These are phyloP conservation scores for Sus cebifrons DNA, from an alignment of 2,797 vertebrate species.

Conservation along the genomic window DNA sequence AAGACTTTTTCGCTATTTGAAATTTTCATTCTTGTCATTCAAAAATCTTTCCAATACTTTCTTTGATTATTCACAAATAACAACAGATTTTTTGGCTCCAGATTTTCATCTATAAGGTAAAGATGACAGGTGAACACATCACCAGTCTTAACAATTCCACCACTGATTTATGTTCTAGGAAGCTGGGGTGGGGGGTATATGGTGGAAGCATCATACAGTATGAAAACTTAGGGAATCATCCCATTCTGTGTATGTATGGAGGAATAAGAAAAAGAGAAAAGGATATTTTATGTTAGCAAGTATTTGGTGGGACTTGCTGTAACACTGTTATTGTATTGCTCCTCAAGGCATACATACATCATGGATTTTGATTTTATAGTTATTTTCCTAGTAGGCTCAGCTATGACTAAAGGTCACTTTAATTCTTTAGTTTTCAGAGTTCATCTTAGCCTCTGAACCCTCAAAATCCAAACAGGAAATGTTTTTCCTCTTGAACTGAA, in stretches of 20 bases:
- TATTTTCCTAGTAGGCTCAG: conserved; percentile 33
- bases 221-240: conserved; percentile 30
- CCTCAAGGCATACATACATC: background rate
- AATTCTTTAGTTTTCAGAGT: conserved; percentile 57
- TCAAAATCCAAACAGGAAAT: background rate
- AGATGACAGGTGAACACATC: conserved; percentile 5
- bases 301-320: conserved; percentile 50
- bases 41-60: conserved; percentile 7
- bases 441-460: background rate
- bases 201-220: conserved; percentile 17
- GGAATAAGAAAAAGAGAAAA: conserved; percentile 53
- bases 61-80: conserved; percentile 16
- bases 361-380: conserved; percentile 48
- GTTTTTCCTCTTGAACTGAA: background rate
- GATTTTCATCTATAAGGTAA: conserved; percentile 17
- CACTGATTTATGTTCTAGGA: conserved; percentile 44
- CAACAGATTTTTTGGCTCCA: conserved; percentile 4
- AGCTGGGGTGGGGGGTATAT: background rate
- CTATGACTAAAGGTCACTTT: conserved; percentile 38
- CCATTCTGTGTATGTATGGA: conserved; percentile 13
- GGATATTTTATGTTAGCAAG: conserved; percentile 11
- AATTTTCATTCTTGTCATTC: conserved; percentile 8
- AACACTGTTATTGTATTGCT: background rate
- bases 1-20: background rate
- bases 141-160: conserved; percentile 19